phyloP scores from a whole-genome alignment of 2,113 vertebrate genomes.

The Campylomormyrus tamandua region DNA sequence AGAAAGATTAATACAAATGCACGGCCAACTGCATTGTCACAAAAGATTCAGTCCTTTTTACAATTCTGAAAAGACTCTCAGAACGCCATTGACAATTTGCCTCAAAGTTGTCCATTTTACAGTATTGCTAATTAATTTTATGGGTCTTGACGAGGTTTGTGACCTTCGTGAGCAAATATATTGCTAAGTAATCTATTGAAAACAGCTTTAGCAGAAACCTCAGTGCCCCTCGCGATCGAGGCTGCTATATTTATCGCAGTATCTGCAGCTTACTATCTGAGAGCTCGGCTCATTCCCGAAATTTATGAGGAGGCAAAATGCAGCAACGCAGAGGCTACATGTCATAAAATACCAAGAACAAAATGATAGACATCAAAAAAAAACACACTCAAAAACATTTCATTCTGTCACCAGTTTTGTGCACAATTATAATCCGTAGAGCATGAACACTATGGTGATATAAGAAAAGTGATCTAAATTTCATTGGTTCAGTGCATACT shows the following conservation, averaged over 20 bases:
- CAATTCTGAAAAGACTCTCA: not conserved
- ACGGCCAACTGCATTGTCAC: not conserved
- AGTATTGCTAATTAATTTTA: conserved; percentile 8
- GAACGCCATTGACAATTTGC: not conserved
- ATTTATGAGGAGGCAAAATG: not conserved
- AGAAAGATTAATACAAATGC: not conserved
- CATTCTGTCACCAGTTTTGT: not conserved
- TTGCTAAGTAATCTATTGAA: not conserved
- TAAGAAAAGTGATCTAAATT: not conserved
- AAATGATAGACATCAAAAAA: not conserved
- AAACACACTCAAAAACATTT: not conserved
- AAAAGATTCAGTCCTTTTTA: not conserved
- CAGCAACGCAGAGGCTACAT: not conserved
- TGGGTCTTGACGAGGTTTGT: not conserved
- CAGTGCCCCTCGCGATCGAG: not conserved
- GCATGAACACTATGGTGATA: not conserved
- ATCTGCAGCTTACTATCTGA: not conserved
- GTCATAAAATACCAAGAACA: not conserved
- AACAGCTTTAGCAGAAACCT: conserved; percentile 10
- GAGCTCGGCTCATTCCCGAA: not conserved
- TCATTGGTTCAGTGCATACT: not conserved
- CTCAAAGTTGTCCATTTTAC: not conserved
- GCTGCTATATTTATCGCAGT: not conserved
- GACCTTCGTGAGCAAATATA: not conserved
- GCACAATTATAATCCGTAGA: not conserved